Conservation (phyloP, 1,140 invertebrate genomes). For the Drosophila rhopaloa region DNA sequence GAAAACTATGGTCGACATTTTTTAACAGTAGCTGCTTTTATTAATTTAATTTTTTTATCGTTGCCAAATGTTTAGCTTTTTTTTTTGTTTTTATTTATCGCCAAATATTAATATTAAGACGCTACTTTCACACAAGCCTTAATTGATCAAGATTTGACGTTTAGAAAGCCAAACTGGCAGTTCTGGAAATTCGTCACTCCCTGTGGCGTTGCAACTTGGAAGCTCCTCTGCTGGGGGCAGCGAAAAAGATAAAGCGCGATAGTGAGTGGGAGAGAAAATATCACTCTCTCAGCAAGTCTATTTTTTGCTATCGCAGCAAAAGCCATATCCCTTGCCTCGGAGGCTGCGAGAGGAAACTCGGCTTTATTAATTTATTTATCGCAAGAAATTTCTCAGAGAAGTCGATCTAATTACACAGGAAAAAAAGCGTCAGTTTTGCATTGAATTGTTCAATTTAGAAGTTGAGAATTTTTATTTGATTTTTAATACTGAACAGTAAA, state of each 20-base stretch:
- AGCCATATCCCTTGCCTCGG: neutral
- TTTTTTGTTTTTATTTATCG: too few species aligned
- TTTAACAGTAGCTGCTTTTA: too few species aligned
- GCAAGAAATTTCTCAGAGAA: conserved; percentile 10
- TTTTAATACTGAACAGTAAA: too few species aligned
- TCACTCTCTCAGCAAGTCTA: conserved; percentile 1
- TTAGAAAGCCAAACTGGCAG: neutral
- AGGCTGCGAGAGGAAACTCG: conserved; percentile 2
- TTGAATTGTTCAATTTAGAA: neutral
- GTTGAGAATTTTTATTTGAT: neutral
- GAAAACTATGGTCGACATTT: too few species aligned
- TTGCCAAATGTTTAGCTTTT: too few species aligned
- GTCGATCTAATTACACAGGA: neutral
- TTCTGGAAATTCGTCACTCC: neutral
- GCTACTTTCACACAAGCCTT: too few species aligned
- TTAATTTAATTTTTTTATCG: too few species aligned
- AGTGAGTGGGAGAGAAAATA: conserved; percentile 1
- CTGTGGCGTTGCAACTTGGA: neutral
- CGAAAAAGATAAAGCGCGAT: conserved; percentile 11
- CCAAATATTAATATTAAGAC: too few species aligned
- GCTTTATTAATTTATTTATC: conserved; percentile 5
- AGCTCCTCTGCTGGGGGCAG: conserved; percentile 8
- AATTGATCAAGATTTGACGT: neutral
- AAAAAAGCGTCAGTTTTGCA: neutral
- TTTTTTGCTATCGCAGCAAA: conserved; percentile 14